phyloP scores from a whole-genome alignment of 2,113 vertebrate genomes.

The Heloderma charlesbogerti region DNA sequence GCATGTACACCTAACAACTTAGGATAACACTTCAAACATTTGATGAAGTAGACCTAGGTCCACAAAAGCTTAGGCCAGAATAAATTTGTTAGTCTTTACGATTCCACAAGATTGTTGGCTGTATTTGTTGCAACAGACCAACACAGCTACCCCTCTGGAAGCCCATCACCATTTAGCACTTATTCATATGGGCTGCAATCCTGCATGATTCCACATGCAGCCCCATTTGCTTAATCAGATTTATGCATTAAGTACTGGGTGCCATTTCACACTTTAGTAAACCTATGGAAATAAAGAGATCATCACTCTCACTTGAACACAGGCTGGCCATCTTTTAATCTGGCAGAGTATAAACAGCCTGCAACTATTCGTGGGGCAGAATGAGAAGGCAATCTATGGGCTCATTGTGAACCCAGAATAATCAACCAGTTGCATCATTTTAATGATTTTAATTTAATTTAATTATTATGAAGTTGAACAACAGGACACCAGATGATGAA shows the following conservation, averaged over 20 bases:
- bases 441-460: conserved; percentile 5
- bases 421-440: conserved; percentile 3
- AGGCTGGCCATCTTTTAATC: background rate
- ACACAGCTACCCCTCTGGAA: background rate
- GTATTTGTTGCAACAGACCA: background rate
- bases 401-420: background rate
- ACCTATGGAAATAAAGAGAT: background rate
- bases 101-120: background rate
- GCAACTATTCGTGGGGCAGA: background rate
- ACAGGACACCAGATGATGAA: background rate
- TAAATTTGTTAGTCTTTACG: background rate
- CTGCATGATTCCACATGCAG: background rate
- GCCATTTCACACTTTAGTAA: background rate
- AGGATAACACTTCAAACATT: background rate
- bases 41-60: background rate
- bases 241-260: background rate
- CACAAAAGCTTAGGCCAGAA: background rate
- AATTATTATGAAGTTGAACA: background rate
- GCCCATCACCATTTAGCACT: background rate
- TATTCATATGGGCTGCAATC: background rate
- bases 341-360: background rate
- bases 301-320: background rate
- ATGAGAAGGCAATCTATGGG: background rate
- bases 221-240: background rate
- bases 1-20: background rate